Percentiles rank a stretch among this genome's conserved stretches.
These are phyloP conservation scores for Mastacembelus armatus DNA, from an alignment of 2,797 vertebrate species.

Conservation along the genomic window DNA sequence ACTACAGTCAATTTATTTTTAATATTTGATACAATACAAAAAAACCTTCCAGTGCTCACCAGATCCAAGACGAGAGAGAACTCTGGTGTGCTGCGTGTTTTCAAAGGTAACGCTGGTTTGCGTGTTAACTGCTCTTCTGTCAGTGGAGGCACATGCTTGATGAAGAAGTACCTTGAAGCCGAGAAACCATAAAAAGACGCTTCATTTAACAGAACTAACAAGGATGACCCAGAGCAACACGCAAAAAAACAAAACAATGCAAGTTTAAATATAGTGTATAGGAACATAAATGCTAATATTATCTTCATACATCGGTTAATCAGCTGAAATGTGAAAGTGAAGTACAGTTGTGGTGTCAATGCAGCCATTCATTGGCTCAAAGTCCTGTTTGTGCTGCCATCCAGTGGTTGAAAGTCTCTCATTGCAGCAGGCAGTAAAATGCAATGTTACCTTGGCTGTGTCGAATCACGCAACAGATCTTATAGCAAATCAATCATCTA, in stretches of 20 bases:
- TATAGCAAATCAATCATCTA: not conserved
- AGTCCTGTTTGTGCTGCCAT: conserved; percentile 47
- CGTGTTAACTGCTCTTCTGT: conserved; percentile 98
- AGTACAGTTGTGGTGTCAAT: not conserved
- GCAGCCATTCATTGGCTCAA: not conserved
- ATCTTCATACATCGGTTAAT: not conserved
- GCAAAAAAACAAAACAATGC: not conserved
- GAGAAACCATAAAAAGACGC: not conserved
- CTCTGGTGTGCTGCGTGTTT: conserved; percentile 99
- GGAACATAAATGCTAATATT: too few species aligned
- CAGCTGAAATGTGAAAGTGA: not conserved
- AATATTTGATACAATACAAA: not conserved
- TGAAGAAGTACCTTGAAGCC: conserved; percentile 95
- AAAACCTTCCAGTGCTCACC: conserved; percentile 77
- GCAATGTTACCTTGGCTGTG: conserved; percentile 64
- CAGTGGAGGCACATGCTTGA: conserved; percentile 97
- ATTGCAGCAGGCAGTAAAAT: conserved; percentile 4
- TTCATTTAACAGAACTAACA: conserved; percentile 4
- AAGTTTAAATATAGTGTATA: not conserved
- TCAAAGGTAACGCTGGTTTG: conserved; percentile 97
- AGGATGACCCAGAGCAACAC: not conserved
- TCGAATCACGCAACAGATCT: not conserved
- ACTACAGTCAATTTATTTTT: not conserved
- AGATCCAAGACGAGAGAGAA: conserved; percentile 98
- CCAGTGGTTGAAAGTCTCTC: conserved; percentile 31